phyloP scores from a whole-genome alignment of 2,113 vertebrate species.

The Lamprotornis superbus region DNA sequence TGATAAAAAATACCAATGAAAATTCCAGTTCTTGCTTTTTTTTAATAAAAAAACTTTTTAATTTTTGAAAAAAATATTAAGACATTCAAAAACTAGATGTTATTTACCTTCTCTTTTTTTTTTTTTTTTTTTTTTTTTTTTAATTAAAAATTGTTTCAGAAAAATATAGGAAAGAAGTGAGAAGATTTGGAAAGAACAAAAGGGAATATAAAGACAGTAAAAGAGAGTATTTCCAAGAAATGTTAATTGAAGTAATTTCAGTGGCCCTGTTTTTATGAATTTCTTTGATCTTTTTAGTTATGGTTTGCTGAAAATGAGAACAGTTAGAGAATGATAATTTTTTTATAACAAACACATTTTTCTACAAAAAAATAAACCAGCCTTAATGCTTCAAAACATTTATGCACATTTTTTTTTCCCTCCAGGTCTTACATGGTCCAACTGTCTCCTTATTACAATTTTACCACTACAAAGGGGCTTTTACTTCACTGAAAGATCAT shows the following conservation, averaged over 20 bases:
- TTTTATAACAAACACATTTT: not conserved
- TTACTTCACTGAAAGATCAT: not conserved
- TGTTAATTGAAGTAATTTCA: not conserved
- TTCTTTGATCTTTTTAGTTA: not conserved
- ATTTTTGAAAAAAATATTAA: not conserved
- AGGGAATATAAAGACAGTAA: fast-evolving
- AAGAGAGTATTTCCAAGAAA: not conserved
- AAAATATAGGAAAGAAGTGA: not conserved
- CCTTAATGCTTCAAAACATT: not conserved
- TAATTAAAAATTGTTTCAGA: not conserved
- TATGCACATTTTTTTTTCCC: not conserved
- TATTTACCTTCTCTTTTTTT: not conserved
- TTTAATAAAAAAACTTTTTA: not conserved
- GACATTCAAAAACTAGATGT: not conserved
- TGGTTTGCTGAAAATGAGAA: not conserved
- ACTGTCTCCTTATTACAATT: not conserved
- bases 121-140: not conserved
- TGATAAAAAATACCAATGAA: not conserved
- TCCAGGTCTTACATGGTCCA: not conserved
- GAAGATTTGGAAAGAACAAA: not conserved
- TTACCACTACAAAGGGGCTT: not conserved
- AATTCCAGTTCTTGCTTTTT: fast-evolving
- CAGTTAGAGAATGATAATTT: not conserved
- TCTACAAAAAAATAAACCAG: not conserved
- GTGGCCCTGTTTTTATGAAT: not conserved